Evolutionary conservation across 1,140 invertebrate genomes (phyloP), one percentile per base, ranked within the genome.

Genomic region (Pinna nobilis): DNA sequence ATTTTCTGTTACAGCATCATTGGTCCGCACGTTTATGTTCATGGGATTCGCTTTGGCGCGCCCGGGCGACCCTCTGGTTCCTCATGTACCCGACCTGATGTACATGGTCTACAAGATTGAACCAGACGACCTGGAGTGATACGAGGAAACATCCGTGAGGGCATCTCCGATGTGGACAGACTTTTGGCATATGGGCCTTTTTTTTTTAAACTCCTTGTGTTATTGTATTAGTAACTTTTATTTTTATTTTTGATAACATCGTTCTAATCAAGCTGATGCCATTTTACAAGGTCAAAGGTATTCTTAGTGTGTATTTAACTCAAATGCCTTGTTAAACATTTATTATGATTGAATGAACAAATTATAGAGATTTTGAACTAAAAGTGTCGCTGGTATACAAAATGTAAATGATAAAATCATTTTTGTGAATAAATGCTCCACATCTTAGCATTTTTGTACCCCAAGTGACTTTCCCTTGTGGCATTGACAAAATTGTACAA

Each of bases 1-100:
- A 9, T 80, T 85, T 89, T 82, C 51, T 83, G 76, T 90, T 92
- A 74, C 90, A 93, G 93, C 94, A 41, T 93, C 93, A 77, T 91
- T 98, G 67, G 93, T 98, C 64, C 93, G 96, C 82, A 96, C 96
- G 60, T 98, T 99, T 92, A 97, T 97, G 94, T 98, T 97, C 90
- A 93, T 98, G 90, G 97, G 97, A 53, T 98, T 99, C 90, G 92
- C 93, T 76, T 92, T 94, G 51, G 90, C 98, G 76, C 92, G 94
- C 47, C 96, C 97, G 57, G 94, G 93, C 80, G 94, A 96, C 76
- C 67, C 92, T n/a, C 89, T 95, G 78, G 91, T 94, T 20, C 79
- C 83, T 5, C 75, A 76, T 23, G 78, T 78, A 11, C 80, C 80
- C 33, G 87, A 88, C 64, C 70, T 88, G 18, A 81, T 88, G 77